phyloP scores from a whole-genome alignment of 2,797 vertebrate species.

The Melanotaenia maccullochi region DNA sequence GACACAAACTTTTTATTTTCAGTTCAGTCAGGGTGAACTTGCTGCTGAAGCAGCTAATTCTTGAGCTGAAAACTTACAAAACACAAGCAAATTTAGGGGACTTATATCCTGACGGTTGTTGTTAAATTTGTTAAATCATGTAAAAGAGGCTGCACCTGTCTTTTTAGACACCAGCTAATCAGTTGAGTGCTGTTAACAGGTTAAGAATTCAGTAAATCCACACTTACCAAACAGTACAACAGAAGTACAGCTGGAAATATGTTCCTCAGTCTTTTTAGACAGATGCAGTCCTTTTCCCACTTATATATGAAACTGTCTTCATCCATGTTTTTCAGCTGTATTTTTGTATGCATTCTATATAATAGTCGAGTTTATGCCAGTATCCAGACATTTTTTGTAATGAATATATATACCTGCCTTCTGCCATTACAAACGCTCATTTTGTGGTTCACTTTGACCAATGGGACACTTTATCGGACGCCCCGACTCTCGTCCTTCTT shows the following conservation, averaged over 20 bases:
- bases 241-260: neutral
- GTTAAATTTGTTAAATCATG: conserved; percentile 9
- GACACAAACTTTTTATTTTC: conserved; percentile 11
- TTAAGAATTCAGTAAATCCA: neutral
- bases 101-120: neutral
- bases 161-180: neutral
- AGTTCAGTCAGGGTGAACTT: conserved; percentile 8
- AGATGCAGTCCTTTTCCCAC: conserved; percentile 4
- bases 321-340: conserved; percentile 26
- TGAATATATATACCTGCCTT: neutral
- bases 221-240: neutral
- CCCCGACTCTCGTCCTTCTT: neutral
- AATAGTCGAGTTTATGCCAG: conserved; percentile 4
- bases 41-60: neutral
- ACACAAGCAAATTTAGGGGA: neutral
- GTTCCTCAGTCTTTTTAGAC: conserved; percentile 3
- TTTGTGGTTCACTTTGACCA: neutral
- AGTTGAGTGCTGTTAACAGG: neutral
- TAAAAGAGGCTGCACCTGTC: conserved; percentile 4
- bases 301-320: conserved; percentile 11
- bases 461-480: conserved; percentile 2
- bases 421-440: conserved; percentile 8
- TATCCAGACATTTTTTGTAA: conserved; percentile 6
- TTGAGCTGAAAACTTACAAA: conserved; percentile 1
- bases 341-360: conserved; percentile 29